Conservation (phyloP, 2,113 vertebrate species). For the Sylvietta virens region DNA sequence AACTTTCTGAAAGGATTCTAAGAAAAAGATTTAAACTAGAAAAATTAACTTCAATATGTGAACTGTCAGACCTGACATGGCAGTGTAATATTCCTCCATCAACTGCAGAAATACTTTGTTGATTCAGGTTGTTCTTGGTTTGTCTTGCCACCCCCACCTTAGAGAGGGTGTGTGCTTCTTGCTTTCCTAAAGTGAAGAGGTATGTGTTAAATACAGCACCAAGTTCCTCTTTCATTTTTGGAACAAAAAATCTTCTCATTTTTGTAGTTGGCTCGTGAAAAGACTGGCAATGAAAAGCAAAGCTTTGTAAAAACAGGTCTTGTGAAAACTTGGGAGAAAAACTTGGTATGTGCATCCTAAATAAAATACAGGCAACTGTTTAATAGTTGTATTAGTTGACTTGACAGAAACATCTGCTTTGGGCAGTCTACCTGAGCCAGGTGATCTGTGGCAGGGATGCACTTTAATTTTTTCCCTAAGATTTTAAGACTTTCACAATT, state of each 20-base stretch:
- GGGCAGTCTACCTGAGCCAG: background rate
- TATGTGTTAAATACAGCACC: background rate
- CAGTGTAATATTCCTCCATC: background rate
- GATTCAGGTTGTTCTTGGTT: background rate
- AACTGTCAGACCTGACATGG: background rate
- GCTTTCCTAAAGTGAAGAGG: background rate
- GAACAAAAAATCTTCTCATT: background rate
- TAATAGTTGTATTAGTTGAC: background rate
- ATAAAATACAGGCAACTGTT: background rate
- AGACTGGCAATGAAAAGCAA: background rate
- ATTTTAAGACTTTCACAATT: background rate
- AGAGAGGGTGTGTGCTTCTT: background rate
- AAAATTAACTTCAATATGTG: background rate
- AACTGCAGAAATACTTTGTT: background rate
- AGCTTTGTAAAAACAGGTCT: background rate
- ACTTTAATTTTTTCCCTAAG: background rate
- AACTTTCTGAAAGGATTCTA: background rate
- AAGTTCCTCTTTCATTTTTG: background rate
- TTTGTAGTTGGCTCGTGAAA: background rate
- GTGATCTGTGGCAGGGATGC: background rate
- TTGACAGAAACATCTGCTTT: background rate
- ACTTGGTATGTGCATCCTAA: background rate
- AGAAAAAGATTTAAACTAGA: background rate
- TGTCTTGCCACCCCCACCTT: background rate
- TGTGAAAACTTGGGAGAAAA: background rate